A percentile compares a stretch with the other conserved stretches of the same genome.
Evolutionary conservation across 2,888 invertebrate genomes (phyloP).

Genomic region (Aporophyla nigra): DNA sequence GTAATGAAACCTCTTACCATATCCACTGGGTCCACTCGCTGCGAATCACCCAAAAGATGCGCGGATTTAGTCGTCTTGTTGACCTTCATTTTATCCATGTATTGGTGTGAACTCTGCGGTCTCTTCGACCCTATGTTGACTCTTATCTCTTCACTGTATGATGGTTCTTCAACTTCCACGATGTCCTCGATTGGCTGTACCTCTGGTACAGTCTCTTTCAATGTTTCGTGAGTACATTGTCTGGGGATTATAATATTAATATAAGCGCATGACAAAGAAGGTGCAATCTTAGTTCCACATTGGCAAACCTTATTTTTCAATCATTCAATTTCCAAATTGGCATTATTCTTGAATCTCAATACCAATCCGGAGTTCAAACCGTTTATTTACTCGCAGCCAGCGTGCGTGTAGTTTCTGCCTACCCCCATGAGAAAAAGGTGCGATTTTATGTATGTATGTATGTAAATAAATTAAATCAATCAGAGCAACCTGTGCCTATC

Average conservation of each 20-base stretch:
- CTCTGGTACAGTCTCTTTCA: conserved; percentile 55
- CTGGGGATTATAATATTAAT: conserved; percentile 53
- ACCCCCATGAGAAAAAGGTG: too few relatives aligned
- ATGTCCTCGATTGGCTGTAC: conserved; percentile 61
- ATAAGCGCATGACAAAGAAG: neutral
- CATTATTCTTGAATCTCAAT: neutral
- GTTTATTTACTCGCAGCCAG: neutral
- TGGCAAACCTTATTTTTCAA: neutral
- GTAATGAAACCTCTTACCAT: conserved; percentile 69
- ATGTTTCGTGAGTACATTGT: conserved; percentile 69
- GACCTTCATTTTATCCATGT: conserved; percentile 72
- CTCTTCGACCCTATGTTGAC: conserved; percentile 80
- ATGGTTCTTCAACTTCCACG: conserved; percentile 66
- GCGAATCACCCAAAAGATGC: conserved; percentile 80
- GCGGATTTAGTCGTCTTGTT: conserved; percentile 86
- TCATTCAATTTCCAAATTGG: neutral
- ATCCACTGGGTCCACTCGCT: conserved; percentile 69
- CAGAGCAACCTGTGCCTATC: neutral
- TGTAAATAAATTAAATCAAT: neutral
- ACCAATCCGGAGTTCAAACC: neutral
- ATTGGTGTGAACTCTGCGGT: conserved; percentile 82
- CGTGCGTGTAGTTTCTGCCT: neutral
- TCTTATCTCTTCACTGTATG: conserved; percentile 69
- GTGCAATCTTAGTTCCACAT: neutral
- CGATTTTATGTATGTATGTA: neutral